Conservation (phyloP, 1,140 invertebrate genomes). For the Coelopa frigida region DNA sequence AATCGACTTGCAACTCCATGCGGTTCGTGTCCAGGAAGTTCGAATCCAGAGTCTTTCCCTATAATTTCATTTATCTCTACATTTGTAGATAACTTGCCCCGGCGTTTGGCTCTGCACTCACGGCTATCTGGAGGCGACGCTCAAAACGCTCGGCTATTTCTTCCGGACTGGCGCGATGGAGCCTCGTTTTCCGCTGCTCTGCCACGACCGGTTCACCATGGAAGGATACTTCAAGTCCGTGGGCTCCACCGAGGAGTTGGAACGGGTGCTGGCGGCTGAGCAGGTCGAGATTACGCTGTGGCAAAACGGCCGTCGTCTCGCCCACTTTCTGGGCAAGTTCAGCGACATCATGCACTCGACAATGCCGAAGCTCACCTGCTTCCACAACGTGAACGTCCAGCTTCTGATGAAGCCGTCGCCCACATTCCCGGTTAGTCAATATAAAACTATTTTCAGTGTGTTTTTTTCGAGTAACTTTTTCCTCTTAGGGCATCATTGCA, state of each 20-base stretch:
- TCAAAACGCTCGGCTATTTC: conserved; percentile 40
- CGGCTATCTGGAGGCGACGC: conserved; percentile 35
- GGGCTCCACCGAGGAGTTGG: conserved; percentile 22
- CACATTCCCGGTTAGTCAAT: conserved; percentile 25
- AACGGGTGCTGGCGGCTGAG: conserved; percentile 24
- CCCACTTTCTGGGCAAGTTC: conserved; percentile 30
- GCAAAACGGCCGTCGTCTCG: conserved; percentile 37
- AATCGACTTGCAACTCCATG: conserved; percentile 6
- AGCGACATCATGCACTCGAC: conserved; percentile 29
- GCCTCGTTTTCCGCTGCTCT: conserved; percentile 36
- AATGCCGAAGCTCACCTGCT: conserved; percentile 25
- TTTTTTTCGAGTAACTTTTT: neutral
- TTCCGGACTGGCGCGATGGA: conserved; percentile 41
- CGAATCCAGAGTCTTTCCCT: neutral
- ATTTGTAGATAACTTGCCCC: conserved; percentile 33
- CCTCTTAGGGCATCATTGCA: conserved; percentile 26
- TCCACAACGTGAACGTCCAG: conserved; percentile 29
- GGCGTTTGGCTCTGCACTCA: conserved; percentile 42
- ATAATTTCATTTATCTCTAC: neutral
- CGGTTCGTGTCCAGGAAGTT: conserved; percentile 3
- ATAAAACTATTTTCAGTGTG: neutral
- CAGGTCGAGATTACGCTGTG: conserved; percentile 36
- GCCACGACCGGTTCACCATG: conserved; percentile 39
- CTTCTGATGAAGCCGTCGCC: conserved; percentile 37
- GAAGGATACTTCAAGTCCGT: conserved; percentile 37